Conservation (phyloP, 2,888 invertebrate genomes). For the Drosophila antonietae region DNA sequence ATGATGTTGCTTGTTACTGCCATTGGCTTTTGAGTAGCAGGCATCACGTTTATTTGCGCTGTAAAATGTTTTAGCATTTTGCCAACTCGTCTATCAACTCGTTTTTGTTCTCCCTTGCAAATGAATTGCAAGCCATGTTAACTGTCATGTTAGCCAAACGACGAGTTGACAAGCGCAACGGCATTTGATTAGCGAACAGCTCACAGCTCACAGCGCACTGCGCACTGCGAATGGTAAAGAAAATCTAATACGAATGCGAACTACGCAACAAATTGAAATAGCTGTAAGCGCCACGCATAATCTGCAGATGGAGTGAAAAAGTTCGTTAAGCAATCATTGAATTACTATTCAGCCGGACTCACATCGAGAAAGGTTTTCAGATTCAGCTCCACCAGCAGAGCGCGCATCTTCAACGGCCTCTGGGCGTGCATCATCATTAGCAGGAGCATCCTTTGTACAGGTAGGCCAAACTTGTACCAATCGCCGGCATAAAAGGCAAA, state of each 20-base stretch:
- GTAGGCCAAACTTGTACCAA: conserved; percentile 72
- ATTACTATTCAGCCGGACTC: conserved; percentile 12
- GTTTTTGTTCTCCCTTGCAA: conserved; percentile 22
- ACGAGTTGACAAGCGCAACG: conserved; percentile 66
- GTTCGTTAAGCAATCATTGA: conserved; percentile 1
- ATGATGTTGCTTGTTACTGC: conserved; percentile 70
- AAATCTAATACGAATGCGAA: conserved; percentile 47
- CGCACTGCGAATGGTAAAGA: background rate
- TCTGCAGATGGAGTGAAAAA: conserved; percentile 45
- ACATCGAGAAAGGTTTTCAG: conserved; percentile 78
- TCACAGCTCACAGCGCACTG: conserved; percentile 1
- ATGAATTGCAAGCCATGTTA: conserved; percentile 76
- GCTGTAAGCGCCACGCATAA: conserved; percentile 80
- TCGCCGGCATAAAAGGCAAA: conserved; percentile 71
- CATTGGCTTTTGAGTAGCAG: conserved; percentile 66
- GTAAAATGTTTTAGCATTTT: conserved; percentile 71
- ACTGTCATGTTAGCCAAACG: conserved; percentile 75
- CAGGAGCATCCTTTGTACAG: conserved; percentile 63
- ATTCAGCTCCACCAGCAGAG: conserved; percentile 74
- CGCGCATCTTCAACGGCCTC: conserved; percentile 73
- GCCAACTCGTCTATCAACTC: conserved; percentile 31
- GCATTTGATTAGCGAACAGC: conserved; percentile 56
- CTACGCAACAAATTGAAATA: conserved; percentile 78
- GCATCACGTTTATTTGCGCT: conserved; percentile 69
- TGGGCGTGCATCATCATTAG: conserved; percentile 72